A percentile compares a stretch with the other conserved stretches of the same genome.
These are phyloP conservation scores for Microctonus aethiopoides DNA, from an alignment of 2,888 invertebrate genomes.

Conservation along the genomic window DNA sequence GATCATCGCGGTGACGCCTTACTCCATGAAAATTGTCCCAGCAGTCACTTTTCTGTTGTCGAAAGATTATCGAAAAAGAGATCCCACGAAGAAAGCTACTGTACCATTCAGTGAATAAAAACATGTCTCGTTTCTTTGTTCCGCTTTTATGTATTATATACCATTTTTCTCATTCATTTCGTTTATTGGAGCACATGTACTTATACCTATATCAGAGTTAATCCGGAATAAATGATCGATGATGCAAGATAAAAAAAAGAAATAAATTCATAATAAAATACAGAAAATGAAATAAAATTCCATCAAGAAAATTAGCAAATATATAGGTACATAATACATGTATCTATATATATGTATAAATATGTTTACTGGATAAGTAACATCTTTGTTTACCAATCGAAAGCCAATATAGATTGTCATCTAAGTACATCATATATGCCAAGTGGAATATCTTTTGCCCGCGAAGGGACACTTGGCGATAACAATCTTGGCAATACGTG, in stretches of 20 bases:
- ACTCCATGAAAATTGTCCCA: background rate
- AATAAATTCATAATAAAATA: background rate
- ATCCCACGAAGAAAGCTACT: background rate
- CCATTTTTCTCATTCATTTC: constrained; percentile 30
- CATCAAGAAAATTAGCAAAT: background rate
- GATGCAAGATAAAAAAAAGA: background rate
- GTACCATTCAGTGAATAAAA: background rate
- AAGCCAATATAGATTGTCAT: constrained; percentile 43
- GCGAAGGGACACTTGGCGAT: constrained; percentile 1
- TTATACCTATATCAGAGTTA: background rate
- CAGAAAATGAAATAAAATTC: background rate
- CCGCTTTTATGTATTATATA: constrained; percentile 8
- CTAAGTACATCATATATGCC: constrained; percentile 23
- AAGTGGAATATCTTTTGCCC: constrained; percentile 4
- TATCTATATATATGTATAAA: no score
- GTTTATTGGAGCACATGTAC: constrained; percentile 9
- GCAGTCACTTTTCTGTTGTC: background rate
- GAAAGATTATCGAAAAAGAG: background rate
- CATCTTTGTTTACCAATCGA: constrained; percentile 44
- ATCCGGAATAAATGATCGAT: background rate
- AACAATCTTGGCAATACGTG: constrained; percentile 21
- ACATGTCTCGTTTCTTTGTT: background rate
- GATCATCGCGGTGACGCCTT: background rate
- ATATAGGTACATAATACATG: background rate
- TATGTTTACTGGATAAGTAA: constrained; percentile 32